A percentile compares a stretch with the other conserved stretches of the same genome.
Conservation (phyloP, 2,113 vertebrate species). For the Potamarius usumacintae region DNA sequence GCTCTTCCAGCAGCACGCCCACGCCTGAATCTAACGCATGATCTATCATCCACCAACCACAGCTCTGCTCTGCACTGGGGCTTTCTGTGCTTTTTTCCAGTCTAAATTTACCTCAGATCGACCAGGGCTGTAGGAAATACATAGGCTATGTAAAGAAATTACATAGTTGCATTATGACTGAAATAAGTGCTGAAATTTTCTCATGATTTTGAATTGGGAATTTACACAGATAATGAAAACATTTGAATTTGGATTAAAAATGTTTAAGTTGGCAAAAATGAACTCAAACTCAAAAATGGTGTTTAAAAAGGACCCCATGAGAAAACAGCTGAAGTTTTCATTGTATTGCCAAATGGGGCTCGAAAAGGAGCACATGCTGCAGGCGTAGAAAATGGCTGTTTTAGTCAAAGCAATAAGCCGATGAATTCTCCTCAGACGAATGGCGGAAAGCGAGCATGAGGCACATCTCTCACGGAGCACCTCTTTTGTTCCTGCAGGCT, state of each 20-base stretch:
- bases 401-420: conserved; percentile 36
- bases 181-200: conserved; percentile 3
- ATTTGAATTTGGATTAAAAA: not conserved
- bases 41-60: conserved; percentile 20
- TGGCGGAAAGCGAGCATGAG: conserved; percentile 31
- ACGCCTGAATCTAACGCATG: conserved; percentile 16
- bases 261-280: not conserved
- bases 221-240: not conserved
- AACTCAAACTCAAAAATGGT: not conserved
- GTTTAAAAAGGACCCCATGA: not conserved
- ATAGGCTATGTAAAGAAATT: not conserved
- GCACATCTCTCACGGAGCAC: conserved; percentile 20
- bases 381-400: conserved; percentile 50
- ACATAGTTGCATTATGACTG: not conserved
- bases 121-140: not conserved
- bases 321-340: not conserved
- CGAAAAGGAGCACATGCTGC: conserved; percentile 28
- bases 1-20: conserved; percentile 33
- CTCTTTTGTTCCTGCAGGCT: conserved; percentile 47
- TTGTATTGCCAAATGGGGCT: conserved; percentile 35
- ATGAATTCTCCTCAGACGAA: conserved; percentile 12
- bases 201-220: not conserved
- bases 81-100: conserved; percentile 20
- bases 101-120: conserved; percentile 35
- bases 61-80: not conserved